These are phyloP conservation scores for Masnerella sp. DNA, from an alignment of 2,888 invertebrate species.

Conservation along the genomic window DNA sequence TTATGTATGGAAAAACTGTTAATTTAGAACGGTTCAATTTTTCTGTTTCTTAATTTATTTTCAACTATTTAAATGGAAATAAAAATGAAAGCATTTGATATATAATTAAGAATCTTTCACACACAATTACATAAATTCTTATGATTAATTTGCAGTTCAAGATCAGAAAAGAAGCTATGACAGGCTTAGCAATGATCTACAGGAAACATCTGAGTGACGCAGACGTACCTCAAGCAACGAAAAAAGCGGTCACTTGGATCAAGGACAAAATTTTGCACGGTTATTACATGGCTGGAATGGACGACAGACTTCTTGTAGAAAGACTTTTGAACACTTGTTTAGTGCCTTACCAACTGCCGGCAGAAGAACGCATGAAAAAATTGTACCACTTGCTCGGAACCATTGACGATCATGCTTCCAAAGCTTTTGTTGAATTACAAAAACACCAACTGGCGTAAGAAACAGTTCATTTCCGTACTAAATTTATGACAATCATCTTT, in stretches of 20 bases:
- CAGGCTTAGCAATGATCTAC: conserved; percentile 95
- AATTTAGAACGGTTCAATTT: too few species aligned
- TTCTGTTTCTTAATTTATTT: too few species aligned
- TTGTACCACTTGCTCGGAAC: conserved; percentile 94
- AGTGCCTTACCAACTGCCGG: conserved; percentile 93
- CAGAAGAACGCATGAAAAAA: conserved; percentile 94
- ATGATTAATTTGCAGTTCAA: conserved; percentile 83
- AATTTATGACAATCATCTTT: too few species aligned
- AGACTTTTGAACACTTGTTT: conserved; percentile 94
- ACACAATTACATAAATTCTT: neutral
- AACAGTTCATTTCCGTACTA: too few species aligned
- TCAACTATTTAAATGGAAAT: too few species aligned
- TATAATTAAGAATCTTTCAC: too few species aligned
- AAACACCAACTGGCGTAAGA: conserved; percentile 89
- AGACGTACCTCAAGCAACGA: conserved; percentile 89
- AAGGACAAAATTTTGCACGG: conserved; percentile 98
- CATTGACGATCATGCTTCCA: conserved; percentile 96
- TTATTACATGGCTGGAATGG: conserved; percentile 90
- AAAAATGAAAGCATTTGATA: too few species aligned
- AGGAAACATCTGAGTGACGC: conserved; percentile 91
- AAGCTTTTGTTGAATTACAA: conserved; percentile 94
- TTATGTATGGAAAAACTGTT: too few species aligned
- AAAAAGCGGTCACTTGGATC: conserved; percentile 96
- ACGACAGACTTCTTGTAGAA: conserved; percentile 95
- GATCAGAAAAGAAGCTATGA: conserved; percentile 96